These are phyloP conservation scores for Orthochromis malagaraziensis DNA, from an alignment of 2,113 vertebrate species.

Conservation along the genomic window DNA sequence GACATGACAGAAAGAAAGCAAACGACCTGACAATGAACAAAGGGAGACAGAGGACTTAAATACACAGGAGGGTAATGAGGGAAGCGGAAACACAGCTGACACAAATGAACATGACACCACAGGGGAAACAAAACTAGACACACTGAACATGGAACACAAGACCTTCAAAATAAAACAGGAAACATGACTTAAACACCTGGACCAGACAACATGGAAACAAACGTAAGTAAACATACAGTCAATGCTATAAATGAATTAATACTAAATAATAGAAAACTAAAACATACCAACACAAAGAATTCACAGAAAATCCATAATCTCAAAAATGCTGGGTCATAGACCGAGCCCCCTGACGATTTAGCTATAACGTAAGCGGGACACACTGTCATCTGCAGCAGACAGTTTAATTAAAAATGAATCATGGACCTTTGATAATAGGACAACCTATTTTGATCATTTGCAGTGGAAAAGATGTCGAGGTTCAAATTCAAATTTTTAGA, in stretches of 20 bases:
- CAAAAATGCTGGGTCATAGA: background rate
- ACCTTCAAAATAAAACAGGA: background rate
- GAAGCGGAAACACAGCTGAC: background rate
- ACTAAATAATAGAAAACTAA: background rate
- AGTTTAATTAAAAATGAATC: background rate
- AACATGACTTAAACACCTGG: background rate
- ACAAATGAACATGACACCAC: background rate
- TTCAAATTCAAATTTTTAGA: background rate
- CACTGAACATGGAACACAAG: background rate
- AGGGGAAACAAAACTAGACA: background rate
- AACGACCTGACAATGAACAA: background rate
- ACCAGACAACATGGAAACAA: background rate
- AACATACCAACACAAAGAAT: background rate
- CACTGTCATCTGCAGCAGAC: background rate
- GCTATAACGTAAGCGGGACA: accelerated
- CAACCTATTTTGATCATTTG: background rate
- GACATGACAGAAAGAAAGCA: background rate
- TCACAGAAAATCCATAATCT: background rate
- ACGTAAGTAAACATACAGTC: background rate
- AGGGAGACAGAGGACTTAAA: background rate
- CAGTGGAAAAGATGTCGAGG: background rate
- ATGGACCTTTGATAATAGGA: background rate
- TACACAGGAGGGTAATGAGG: background rate
- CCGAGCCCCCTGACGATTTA: background rate
- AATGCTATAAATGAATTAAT: background rate